A percentile compares a stretch with the other conserved stretches of the same genome.
These are phyloP conservation scores for Myopa tessellatipennis DNA, from an alignment of 2,888 invertebrate genomes.

Conservation along the genomic window DNA sequence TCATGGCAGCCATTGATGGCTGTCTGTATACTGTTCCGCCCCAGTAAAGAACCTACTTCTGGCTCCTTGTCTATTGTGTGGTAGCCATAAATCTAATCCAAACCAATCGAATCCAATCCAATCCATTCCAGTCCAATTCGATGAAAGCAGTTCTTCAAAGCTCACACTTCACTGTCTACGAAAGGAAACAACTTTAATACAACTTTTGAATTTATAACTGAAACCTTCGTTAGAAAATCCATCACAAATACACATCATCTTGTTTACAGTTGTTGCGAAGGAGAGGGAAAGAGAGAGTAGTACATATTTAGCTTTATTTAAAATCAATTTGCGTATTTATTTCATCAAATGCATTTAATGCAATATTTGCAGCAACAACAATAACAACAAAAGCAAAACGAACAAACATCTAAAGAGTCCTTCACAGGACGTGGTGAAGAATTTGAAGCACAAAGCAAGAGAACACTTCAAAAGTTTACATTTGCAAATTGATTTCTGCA, in stretches of 20 bases:
- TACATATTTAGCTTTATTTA: slow-evolving; percentile 36
- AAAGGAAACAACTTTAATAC: slow-evolving; percentile 40
- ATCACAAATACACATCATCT: slow-evolving; percentile 8
- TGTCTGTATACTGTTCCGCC: not conserved
- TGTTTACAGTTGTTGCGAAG: not conserved
- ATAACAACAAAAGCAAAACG: slow-evolving; percentile 5
- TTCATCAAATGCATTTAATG: slow-evolving; percentile 42
- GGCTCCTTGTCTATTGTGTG: not conserved
- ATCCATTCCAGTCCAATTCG: slow-evolving; percentile 11
- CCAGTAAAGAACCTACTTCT: not conserved
- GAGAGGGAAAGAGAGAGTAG: not conserved
- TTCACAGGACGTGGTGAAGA: slow-evolving; percentile 1
- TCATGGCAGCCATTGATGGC: slow-evolving; percentile 23
- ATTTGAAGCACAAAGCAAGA: slow-evolving; percentile 34
- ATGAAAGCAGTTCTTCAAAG: not conserved
- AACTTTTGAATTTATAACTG: slow-evolving; percentile 36
- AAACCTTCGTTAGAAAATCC: slow-evolving; percentile 13
- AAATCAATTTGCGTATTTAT: slow-evolving; percentile 46
- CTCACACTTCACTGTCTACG: slow-evolving; percentile 29
- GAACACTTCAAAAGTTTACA: slow-evolving; percentile 44
- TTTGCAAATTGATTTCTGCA: slow-evolving; percentile 46
- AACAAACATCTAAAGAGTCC: not conserved
- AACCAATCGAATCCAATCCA: slow-evolving; percentile 13
- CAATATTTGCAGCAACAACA: slow-evolving; percentile 26
- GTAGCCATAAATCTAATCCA: not conserved